These are phyloP conservation scores for Allobates femoralis DNA, from an alignment of 2,797 vertebrate genomes.

Conservation along the genomic window DNA sequence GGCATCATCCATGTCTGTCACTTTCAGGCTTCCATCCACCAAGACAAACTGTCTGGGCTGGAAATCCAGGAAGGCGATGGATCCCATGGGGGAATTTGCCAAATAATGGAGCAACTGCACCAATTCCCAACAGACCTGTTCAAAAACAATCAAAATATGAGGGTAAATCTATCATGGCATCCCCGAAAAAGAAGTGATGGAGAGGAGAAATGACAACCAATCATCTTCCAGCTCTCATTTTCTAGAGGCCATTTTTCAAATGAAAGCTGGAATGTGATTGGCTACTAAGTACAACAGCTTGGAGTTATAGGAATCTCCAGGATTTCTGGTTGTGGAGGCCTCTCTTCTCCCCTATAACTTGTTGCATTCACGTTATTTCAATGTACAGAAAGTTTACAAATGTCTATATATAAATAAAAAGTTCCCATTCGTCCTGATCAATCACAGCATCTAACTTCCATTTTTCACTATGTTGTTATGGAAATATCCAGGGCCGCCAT, in stretches of 20 bases:
- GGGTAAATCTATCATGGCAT: neutral
- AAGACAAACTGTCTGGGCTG: constrained; percentile 92
- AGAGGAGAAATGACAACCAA: too few relatives aligned
- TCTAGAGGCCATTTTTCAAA: too few relatives aligned
- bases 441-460: too few relatives aligned
- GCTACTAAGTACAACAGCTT: neutral
- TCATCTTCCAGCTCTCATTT: too few relatives aligned
- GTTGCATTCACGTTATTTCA: neutral
- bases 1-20: constrained; percentile 90
- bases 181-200: too few relatives aligned
- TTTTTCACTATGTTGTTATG: too few relatives aligned
- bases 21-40: constrained; percentile 87
- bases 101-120: constrained; percentile 87
- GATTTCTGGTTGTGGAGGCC: neutral
- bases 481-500: too few relatives aligned
- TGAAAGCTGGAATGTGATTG: too few relatives aligned
- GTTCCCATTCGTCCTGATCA: too few relatives aligned
- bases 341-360: neutral
- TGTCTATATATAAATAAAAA: neutral
- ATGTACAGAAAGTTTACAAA: neutral
- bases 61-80: constrained; percentile 90
- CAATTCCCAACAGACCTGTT: constrained; percentile 90
- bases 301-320: neutral
- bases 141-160: constrained; percentile 12
- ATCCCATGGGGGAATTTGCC: constrained; percentile 87